Base-by-base conservation (phyloP, 2,888 invertebrate genomes). In the Nysson spinosus region DNA sequence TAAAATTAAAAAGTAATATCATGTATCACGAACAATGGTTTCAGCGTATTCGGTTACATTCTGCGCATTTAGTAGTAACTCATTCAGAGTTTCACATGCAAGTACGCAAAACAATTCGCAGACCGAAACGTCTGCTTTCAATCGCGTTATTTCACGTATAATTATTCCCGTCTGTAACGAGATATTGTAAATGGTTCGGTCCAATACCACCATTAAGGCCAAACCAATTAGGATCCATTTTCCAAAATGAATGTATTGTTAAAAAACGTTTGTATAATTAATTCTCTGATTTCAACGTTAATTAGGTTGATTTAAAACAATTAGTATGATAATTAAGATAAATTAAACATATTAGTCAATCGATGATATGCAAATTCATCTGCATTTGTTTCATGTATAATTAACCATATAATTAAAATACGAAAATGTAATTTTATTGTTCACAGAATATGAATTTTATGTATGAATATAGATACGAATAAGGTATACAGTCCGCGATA, bases 101-200 rank as follows among this genome's bases (percentile, higher is more conserved):
- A 14, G 26, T 16, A 28, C 14, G 43, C 28, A 28, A 28, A 28
- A 28, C 43, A 28, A 43, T 43, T 43, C 26, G 43, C 28, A 16
- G 9, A 43, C 50, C 51, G 37, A 42, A 24, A 58, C 40, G 46
- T 58, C 49, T 47, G 52, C 64, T 62, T 64, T 66, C 64, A 65
- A 64, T 70, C 65, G 61, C 71, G 69, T 75, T 70, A 72, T 70
- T n/a, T 67, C 64, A 58, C 44, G 64, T 51, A 47, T 67, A 76
- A 75, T 76, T 66, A 69, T 56, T 51, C 62, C 63, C 52, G 51
- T 55, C 49, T 62, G 57, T 65, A 68, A 70, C 55, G 60, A 35
- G 61, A 42, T 57, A 64, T 63, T 57, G 68, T 71, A 54, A 65
- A 61, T 26, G 26, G 52, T 61, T 46, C 52, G 43, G 52, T 46